Evolutionary conservation across 1,140 invertebrate genomes (phyloP).

Genomic region (Pomacea maculata): DNA sequence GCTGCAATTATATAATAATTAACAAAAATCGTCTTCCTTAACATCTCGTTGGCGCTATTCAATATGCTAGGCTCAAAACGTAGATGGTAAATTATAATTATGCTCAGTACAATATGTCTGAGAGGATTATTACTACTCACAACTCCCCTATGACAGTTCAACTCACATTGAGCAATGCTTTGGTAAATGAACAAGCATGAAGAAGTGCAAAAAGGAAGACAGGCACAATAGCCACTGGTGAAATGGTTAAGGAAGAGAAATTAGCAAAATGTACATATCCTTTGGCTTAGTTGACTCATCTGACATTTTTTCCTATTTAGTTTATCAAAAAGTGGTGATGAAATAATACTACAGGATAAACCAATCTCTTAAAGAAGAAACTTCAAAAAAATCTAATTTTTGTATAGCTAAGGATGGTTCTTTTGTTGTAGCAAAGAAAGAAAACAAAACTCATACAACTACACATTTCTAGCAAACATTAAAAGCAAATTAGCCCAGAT

Average conservation of each 20-base stretch:
- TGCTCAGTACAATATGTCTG: not conserved
- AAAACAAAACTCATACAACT: not conserved
- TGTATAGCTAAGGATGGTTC: too few relatives aligned
- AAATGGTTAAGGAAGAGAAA: constrained; percentile 40
- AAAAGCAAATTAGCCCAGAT: not conserved
- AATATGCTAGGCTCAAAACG: not conserved
- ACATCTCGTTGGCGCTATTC: not conserved
- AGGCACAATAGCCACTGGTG: constrained; percentile 85
- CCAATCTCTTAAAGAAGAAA: too few relatives aligned
- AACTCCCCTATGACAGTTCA: not conserved
- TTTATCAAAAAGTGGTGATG: too few relatives aligned
- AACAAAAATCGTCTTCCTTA: not conserved
- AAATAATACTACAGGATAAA: too few relatives aligned
- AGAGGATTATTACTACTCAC: constrained; percentile 13
- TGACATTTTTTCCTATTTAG: too few relatives aligned
- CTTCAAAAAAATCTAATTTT: too few relatives aligned
- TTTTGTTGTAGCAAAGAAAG: not conserved
- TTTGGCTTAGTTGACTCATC: too few relatives aligned
- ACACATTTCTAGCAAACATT: not conserved
- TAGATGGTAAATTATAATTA: not conserved
- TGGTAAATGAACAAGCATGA: constrained; percentile 89
- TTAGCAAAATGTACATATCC: not conserved
- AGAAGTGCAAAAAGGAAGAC: constrained; percentile 89
- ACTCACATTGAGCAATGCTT: constrained; percentile 90
- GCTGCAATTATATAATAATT: not conserved